phyloP scores from a whole-genome alignment of 2,888 invertebrate genomes.

The Drosophila nigricruria region DNA sequence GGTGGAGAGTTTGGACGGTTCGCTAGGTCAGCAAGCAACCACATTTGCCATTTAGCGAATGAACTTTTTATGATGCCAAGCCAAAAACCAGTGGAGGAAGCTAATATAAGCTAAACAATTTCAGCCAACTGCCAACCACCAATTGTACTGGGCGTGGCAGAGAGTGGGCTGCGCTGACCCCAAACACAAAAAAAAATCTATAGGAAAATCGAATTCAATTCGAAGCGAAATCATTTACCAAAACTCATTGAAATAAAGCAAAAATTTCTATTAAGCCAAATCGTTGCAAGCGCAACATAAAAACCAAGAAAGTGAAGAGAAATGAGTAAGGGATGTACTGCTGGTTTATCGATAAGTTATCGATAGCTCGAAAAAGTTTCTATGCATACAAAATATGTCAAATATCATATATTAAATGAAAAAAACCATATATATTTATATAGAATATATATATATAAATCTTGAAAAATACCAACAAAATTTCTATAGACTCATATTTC shows the following conservation, averaged over 20 bases:
- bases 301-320: conserved; percentile 13
- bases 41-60: conserved; percentile 71
- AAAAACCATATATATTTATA: not conserved
- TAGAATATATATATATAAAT: not conserved
- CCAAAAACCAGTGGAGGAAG: conserved; percentile 31
- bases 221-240: conserved; percentile 46
- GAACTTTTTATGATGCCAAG: conserved; percentile 68
- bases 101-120: conserved; percentile 66
- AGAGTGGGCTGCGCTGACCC: conserved; percentile 22
- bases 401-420: not conserved
- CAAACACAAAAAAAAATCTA: not conserved
- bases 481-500: not conserved
- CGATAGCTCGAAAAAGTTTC: not conserved
- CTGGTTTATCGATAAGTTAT: not conserved
- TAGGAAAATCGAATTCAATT: conserved; percentile 61
- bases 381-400: not conserved
- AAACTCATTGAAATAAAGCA: conserved; percentile 57
- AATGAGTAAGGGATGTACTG: not conserved
- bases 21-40: conserved; percentile 47
- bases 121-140: conserved; percentile 58
- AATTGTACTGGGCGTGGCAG: conserved; percentile 41
- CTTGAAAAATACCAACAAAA: not conserved
- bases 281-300: conserved; percentile 53
- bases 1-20: conserved; percentile 3
- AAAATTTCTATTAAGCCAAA: conserved; percentile 62